Conservation (phyloP, 1,140 invertebrate genomes). For the Rhagoletis pomonella region DNA sequence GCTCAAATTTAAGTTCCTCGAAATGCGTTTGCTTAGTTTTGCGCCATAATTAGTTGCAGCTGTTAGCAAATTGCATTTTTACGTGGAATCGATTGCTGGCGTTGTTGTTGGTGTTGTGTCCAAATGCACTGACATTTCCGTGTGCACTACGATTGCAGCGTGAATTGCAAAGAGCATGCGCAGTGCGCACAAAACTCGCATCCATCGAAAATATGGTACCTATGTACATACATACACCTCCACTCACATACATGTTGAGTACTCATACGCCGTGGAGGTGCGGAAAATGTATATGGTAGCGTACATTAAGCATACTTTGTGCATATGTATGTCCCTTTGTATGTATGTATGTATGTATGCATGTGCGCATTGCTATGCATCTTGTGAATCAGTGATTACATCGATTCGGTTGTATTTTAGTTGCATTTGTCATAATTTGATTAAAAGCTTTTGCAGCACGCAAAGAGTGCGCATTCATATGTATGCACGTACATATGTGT, state of each 20-base stretch:
- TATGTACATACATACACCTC: not conserved
- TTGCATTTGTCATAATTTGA: constrained; percentile 12
- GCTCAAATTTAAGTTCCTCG: not conserved
- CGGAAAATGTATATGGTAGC: not conserved
- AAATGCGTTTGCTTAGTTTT: not conserved
- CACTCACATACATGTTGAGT: not conserved
- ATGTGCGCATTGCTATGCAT: not conserved
- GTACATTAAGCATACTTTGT: not conserved
- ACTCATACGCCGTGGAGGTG: not conserved
- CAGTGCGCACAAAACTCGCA: not conserved
- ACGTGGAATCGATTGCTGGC: not conserved
- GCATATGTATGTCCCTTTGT: not conserved
- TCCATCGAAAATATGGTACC: not conserved
- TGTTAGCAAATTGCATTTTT: not conserved
- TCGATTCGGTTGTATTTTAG: not conserved
- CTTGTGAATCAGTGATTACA: constrained; percentile 5
- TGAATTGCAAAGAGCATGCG: not conserved
- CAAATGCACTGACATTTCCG: not conserved
- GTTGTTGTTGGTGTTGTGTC: not conserved
- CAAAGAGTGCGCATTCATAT: not conserved
- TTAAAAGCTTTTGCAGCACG: not conserved
- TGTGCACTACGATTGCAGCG: not conserved
- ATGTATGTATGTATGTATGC: not conserved
- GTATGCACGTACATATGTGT: not conserved
- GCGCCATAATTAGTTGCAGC: not conserved